Percentiles rank a stretch among this genome's conserved stretches.
Evolutionary conservation across 2,113 vertebrate genomes (phyloP).

Genomic region (Heloderma charlesbogerti): DNA sequence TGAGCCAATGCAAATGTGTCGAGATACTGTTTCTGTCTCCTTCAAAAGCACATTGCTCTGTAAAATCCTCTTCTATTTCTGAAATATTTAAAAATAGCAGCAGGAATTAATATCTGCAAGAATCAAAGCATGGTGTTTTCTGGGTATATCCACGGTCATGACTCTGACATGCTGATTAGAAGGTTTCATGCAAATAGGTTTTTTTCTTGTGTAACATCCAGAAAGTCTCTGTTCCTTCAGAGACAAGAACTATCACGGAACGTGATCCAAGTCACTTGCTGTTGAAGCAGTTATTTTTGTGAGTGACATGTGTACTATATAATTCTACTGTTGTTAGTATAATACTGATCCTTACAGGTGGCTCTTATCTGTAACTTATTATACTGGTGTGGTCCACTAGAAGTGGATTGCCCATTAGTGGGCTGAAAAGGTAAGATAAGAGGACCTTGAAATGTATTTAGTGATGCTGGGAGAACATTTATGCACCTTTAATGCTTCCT

Average conservation of each 20-base stretch:
- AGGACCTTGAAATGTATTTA: constrained; percentile 19
- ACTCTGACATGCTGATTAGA: constrained; percentile 4
- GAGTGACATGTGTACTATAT: constrained; percentile 1
- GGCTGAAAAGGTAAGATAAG: constrained; percentile 12
- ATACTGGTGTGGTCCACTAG: neutral
- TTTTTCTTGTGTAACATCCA: constrained; percentile 39
- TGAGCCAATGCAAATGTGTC: constrained; percentile 55
- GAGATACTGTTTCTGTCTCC: constrained; percentile 56
- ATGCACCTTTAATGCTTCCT: constrained; percentile 10
- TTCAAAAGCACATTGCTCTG: constrained; percentile 24
- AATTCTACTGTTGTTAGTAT: constrained; percentile 24
- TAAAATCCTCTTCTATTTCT: constrained; percentile 34
- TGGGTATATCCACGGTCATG: neutral
- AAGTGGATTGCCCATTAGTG: constrained; percentile 13
- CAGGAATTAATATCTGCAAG: neutral
- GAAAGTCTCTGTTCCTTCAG: constrained; percentile 29
- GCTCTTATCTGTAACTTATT: neutral
- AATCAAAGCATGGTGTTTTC: constrained; percentile 17
- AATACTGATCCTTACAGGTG: neutral
- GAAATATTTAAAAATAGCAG: constrained; percentile 18
- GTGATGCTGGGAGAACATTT: constrained; percentile 23
- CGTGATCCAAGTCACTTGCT: constrained; percentile 3
- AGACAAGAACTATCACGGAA: constrained; percentile 3
- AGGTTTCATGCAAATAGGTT: constrained; percentile 38
- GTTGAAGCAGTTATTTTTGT: constrained; percentile 19